Evolutionary conservation across 2,113 vertebrate genomes (phyloP).

Genomic region (Pan paniscus): DNA sequence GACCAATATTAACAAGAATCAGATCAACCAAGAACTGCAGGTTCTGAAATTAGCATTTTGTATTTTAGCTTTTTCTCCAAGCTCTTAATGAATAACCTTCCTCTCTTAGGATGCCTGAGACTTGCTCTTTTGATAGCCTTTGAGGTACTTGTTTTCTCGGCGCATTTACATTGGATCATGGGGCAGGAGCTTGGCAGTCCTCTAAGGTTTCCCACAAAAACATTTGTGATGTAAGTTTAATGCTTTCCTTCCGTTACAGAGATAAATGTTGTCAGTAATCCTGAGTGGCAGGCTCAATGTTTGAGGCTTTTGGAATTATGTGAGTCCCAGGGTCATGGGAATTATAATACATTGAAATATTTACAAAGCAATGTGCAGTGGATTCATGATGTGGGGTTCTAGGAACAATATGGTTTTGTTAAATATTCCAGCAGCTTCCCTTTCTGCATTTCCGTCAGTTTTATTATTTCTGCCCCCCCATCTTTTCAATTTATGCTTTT

Average conservation of each 20-base stretch:
- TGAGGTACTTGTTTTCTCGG: neutral
- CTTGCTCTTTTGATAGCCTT: neutral
- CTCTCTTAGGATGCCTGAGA: neutral
- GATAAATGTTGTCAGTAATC: constrained; percentile 4
- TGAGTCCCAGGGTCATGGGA: neutral
- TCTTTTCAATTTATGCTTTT: neutral
- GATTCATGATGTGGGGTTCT: neutral
- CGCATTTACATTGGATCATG: constrained; percentile 5
- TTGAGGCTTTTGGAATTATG: neutral
- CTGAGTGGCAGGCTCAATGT: neutral
- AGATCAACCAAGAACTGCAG: neutral
- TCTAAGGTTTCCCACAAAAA: neutral
- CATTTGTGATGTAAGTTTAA: constrained; percentile 28
- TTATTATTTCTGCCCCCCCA: neutral
- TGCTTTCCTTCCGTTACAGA: neutral
- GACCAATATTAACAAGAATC: neutral
- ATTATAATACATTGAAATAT: neutral
- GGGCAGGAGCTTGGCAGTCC: neutral
- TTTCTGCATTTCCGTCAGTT: neutral
- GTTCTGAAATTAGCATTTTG: neutral
- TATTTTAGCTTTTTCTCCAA: neutral
- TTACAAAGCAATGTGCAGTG: neutral
- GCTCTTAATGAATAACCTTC: neutral
- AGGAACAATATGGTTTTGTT: neutral
- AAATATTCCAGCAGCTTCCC: neutral